Evolutionary conservation across 2,113 vertebrate genomes (phyloP).

Genomic region (Ochotona curzoniae): DNA sequence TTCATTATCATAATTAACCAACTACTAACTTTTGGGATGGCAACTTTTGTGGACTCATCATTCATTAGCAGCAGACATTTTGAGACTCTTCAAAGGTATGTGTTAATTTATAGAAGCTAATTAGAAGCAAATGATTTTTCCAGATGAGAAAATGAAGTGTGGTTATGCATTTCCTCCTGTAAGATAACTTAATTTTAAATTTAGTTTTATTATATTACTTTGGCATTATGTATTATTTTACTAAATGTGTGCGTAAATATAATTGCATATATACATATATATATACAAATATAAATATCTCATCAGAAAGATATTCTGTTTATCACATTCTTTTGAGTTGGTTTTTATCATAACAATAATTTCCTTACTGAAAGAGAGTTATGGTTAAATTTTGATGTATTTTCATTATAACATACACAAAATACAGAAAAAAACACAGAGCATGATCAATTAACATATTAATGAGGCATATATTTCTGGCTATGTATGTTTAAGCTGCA

Average conservation of each 20-base stretch:
- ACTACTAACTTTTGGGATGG: neutral
- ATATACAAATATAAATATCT: no score
- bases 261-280: no score
- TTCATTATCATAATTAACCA: neutral
- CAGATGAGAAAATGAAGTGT: constrained; percentile 12
- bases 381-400: neutral
- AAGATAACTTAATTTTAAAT: neutral
- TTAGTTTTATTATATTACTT: neutral
- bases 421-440: neutral
- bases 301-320: neutral
- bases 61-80: neutral
- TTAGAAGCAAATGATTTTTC: constrained; percentile 46
- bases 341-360: neutral
- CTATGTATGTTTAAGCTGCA: neutral
- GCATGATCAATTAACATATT: neutral
- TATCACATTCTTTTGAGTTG: neutral
- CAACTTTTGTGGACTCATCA: neutral
- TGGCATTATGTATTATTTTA: neutral
- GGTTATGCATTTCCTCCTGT: neutral
- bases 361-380: neutral
- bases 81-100: constrained; percentile 10
- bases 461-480: neutral
- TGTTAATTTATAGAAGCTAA: constrained; percentile 39
- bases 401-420: neutral
- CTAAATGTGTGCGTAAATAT: neutral